Base-by-base conservation (phyloP, 2,113 vertebrate species). In the Butorides virescens region DNA sequence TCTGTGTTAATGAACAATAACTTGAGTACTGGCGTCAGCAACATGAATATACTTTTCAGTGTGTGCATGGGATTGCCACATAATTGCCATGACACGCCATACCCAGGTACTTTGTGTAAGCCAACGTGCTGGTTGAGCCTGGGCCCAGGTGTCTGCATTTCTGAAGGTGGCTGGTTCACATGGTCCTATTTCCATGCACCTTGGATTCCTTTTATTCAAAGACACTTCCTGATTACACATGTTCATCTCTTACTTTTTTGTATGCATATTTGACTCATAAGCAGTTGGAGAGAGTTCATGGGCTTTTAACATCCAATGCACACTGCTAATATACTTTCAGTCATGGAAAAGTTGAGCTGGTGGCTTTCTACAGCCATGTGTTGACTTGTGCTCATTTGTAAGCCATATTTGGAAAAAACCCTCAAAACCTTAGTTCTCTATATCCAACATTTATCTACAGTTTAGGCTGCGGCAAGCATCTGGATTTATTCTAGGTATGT, bases 101-200 rank as follows among this genome's bases (percentile, higher is more conserved):
- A 34, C 20, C 46, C 36, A 13, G 30, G n/a, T 36, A 49, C 15
- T 11, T 20, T 0, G 0, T 34, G 30, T 56, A 30, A 89, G 26
- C 10, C 52, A 68, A 4, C 0, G 0, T n/a, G 72, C 14, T 5
- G 2, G 22, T 63, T 58, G 37, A 1, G 2, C 30, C 65, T 2
- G 0, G 1, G 9, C 4, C 55, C 0, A 6, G 16, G 15, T 21
- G 11, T 22, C 66, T 79, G 44, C 19, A 17, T 52, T 87, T 87
- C 80, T 89, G 39, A 25, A 67, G 37, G 27, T 22, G 42, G 3
- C n/a, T 91, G 30, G 17, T 74, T 78, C 56, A 68, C 10, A 19
- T 8, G 10, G 37, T 26, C 34, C 30, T 68, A 2, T 65, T 90
- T 52, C 59, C 61, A 15, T n/a, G n/a, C 26, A 47, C 15, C 19